Conservation (phyloP, 2,888 invertebrate genomes). For the Drosophila maculinotata region DNA sequence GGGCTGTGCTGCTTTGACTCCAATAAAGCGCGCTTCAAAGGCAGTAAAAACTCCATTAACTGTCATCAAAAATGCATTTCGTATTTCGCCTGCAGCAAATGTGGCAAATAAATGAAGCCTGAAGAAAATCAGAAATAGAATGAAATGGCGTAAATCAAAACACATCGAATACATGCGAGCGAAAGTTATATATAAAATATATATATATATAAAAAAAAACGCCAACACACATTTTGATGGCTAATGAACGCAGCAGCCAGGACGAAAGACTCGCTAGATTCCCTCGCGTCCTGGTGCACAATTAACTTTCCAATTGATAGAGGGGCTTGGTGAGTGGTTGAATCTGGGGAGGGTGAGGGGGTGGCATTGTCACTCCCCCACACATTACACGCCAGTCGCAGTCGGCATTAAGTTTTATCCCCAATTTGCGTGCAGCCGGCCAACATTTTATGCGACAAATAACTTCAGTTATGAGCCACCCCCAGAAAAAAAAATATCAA, state of each 20-base stretch:
- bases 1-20: conserved; percentile 9
- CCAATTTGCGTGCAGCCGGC: conserved; percentile 82
- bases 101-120: conserved; percentile 8
- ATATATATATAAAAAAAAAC: background rate
- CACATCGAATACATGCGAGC: conserved; percentile 73
- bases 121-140: conserved; percentile 70
- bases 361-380: conserved; percentile 59
- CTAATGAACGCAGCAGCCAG: conserved; percentile 68
- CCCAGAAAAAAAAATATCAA: conserved; percentile 33
- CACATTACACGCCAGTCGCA: conserved; percentile 47
- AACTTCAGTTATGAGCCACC: conserved; percentile 58
- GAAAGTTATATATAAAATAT: background rate
- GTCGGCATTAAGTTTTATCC: conserved; percentile 74
- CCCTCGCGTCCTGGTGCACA: conserved; percentile 36
- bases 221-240: conserved; percentile 60
- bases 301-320: conserved; percentile 70
- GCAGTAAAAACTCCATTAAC: conserved; percentile 81
- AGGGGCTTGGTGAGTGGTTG: background rate
- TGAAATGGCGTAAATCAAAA: conserved; percentile 76
- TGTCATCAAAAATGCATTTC: conserved; percentile 82
- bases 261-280: conserved; percentile 27
- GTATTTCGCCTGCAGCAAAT: conserved; percentile 76
- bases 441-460: conserved; percentile 77
- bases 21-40: conserved; percentile 63
- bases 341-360: background rate